These are phyloP conservation scores for Aplysina aerophoba DNA, from an alignment of 37 sponge, comb jelly and placozoan genomes.

Conservation along the genomic window DNA sequence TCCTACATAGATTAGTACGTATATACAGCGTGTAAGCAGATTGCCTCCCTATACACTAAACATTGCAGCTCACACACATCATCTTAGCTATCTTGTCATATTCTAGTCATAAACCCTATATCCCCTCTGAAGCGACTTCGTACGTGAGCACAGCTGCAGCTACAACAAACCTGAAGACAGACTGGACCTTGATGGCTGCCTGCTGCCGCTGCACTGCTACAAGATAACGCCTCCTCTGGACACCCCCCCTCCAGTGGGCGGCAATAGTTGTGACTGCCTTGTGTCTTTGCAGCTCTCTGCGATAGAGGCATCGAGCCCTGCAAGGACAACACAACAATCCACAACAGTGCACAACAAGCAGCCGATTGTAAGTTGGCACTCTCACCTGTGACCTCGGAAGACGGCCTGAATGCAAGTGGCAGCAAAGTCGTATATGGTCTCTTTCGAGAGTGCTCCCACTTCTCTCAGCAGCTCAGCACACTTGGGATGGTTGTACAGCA, in stretches of 20 bases:
- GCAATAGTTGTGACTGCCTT: conserved; percentile 18
- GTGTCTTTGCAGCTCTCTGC: neutral
- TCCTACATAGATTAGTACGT: too few relatives aligned
- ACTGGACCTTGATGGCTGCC: conserved; percentile 12
- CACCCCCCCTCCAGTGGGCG: neutral
- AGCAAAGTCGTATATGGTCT: conserved; percentile 52
- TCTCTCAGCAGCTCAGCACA: conserved; percentile 48
- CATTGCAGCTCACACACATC: too few relatives aligned
- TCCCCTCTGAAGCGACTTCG: too few relatives aligned
- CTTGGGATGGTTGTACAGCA: conserved; percentile 23
- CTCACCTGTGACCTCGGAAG: conserved; percentile 70
- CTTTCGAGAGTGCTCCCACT: conserved; percentile 49
- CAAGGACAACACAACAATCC: neutral
- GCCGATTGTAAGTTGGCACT: neutral
- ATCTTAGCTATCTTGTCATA: too few relatives aligned
- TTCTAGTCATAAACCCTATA: too few relatives aligned
- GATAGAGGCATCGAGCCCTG: neutral
- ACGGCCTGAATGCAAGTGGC: conserved; percentile 66
- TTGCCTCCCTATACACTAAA: too few relatives aligned
- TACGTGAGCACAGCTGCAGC: too few relatives aligned
- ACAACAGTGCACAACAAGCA: neutral
- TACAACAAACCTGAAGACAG: conserved; percentile 5
- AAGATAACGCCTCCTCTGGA: neutral
- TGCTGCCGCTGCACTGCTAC: neutral
- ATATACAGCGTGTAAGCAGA: too few relatives aligned